phyloP scores from a whole-genome alignment of 2,797 vertebrate species.

The Hylomyscus alleni region DNA sequence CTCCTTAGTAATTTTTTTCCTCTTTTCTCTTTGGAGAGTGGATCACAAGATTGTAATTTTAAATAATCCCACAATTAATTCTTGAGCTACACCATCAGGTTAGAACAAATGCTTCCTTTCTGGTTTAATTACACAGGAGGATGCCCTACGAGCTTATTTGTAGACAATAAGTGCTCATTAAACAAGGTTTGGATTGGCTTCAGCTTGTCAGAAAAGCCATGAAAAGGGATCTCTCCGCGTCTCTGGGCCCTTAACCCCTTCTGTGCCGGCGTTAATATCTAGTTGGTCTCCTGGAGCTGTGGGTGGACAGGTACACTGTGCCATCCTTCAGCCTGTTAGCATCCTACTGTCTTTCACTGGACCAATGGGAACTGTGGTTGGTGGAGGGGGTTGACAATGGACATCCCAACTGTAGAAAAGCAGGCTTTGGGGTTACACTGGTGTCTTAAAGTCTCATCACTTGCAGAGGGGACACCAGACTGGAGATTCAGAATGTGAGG shows the following conservation, averaged over 20 bases:
- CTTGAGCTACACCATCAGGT: constrained; percentile 89
- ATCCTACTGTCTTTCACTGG: background rate
- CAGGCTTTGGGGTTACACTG: background rate
- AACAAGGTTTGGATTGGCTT: constrained; percentile 89
- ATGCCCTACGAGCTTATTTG: constrained; percentile 89
- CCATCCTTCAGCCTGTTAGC: background rate
- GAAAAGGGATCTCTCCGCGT: constrained; percentile 84
- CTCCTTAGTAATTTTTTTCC: constrained; percentile 79
- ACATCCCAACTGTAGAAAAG: background rate
- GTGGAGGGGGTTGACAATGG: background rate
- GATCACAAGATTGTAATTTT: constrained; percentile 88
- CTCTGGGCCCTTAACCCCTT: constrained; percentile 84
- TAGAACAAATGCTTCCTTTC: constrained; percentile 90
- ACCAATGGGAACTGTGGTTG: accelerated
- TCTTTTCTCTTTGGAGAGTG: constrained; percentile 68
- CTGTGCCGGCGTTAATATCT: constrained; percentile 67
- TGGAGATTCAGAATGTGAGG: background rate
- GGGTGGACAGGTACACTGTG: background rate
- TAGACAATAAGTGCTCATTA: constrained; percentile 92
- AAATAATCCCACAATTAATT: constrained; percentile 90
- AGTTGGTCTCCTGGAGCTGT: background rate
- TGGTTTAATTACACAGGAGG: constrained; percentile 90
- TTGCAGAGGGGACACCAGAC: background rate
- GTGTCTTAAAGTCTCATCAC: background rate
- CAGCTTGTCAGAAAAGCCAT: constrained; percentile 89